Base-by-base conservation (phyloP, 2,888 invertebrate genomes). In the Cephus sareptanus region DNA sequence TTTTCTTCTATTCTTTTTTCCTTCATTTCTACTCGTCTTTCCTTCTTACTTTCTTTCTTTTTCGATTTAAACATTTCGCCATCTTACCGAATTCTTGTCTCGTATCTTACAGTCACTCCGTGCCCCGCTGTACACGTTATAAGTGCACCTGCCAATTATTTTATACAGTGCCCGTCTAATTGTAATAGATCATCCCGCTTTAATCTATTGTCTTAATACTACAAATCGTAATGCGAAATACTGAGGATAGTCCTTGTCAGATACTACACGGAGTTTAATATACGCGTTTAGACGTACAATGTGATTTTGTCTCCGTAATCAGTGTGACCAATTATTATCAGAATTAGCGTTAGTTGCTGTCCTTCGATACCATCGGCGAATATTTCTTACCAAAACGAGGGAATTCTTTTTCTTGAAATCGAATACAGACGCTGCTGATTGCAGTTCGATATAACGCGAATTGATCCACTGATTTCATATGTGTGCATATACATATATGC, bases 1-100 rank as follows among this genome's bases (percentile, higher is more conserved):
- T 6, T 77, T 74, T 75, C 31, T 75, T 75, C 40, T 34, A 75
- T 34, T 35, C n/a, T 70, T 34, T 34, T 77, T 35, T 56, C 11
- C 31, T 74, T 77, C 15, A 13, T 76, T 76, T 76, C 80, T 80
- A 80, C 74, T 79, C 77, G 23, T 78, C 56, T 74, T 77, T n/a
- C 40, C 69, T 56, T 69, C 69, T 56, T 33, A 15, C 73, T 37
- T 73, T 75, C 77, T 77, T 71, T 40, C 40, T 30, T 37, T 74
- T 37, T 23, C 34, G n/a, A 23, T 56, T 77, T 34, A 34, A 12
- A 40, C 56, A 13, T 37, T 75, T 73, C 68, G 34, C 56, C 31
- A 69, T 73, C 34, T 40, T 35, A 75, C 34, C 31, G 56, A 74
- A 73, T 73, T 73, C 56, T 31, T 30, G 12, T 33, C 70, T 73